A percentile compares a stretch with the other conserved stretches of the same genome.
Conservation (phyloP, 2,113 vertebrate genomes). For the Labeo rohita region DNA sequence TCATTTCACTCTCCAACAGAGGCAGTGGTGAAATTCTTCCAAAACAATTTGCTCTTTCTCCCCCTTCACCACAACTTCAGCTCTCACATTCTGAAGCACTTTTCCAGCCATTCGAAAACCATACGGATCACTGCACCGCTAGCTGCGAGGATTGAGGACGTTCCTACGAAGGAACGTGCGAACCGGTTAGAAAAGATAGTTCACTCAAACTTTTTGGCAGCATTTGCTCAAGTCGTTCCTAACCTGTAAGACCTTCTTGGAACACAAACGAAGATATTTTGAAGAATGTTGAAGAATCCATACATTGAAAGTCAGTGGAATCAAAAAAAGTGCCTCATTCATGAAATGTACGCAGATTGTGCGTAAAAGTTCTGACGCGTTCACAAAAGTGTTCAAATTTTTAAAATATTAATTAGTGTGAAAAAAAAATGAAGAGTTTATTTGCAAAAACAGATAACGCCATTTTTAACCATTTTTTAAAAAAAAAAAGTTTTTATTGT, state of each 20-base stretch:
- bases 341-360: neutral
- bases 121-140: slow-evolving; percentile 3
- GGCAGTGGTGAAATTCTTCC: slow-evolving; percentile 45
- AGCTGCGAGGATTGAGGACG: neutral
- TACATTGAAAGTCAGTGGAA: neutral
- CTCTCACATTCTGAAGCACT: slow-evolving; percentile 41
- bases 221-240: neutral
- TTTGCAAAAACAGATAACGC: too few relatives aligned
- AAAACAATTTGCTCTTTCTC: slow-evolving; percentile 57
- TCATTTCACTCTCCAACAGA: slow-evolving; percentile 32
- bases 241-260: neutral
- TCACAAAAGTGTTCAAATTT: neutral
- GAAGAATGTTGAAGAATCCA: neutral
- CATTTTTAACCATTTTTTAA: too few relatives aligned
- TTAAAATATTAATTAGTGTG: neutral
- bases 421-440: neutral
- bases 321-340: neutral
- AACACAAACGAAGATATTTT: neutral
- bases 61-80: slow-evolving; percentile 34
- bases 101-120: slow-evolving; percentile 22
- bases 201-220: neutral
- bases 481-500: too few relatives aligned
- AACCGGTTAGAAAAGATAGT: neutral
- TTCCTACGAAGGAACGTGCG: neutral
- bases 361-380: neutral